Percentiles rank a stretch among this genome's conserved stretches.
phyloP scores from a whole-genome alignment of 2,797 vertebrate genomes.

The Chiloscyllium punctatum region DNA sequence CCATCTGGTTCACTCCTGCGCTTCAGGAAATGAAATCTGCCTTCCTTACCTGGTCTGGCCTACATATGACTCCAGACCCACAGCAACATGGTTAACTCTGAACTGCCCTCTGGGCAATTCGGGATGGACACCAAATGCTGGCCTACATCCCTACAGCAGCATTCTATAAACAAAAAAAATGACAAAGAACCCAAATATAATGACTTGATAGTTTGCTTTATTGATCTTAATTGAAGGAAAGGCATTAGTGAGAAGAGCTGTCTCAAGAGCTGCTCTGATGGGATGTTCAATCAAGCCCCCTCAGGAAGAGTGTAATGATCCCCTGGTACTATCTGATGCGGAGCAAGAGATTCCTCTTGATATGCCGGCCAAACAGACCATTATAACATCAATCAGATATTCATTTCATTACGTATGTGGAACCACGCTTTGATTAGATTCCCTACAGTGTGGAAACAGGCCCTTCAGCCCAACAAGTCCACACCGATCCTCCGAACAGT shows the following conservation, averaged over 20 bases:
- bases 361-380: not conserved
- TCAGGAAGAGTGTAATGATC: not conserved
- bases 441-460: no score
- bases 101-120: no score
- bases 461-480: no score
- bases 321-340: not conserved
- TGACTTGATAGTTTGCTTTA: not conserved
- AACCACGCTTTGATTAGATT: not conserved
- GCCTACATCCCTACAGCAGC: not conserved
- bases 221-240: not conserved
- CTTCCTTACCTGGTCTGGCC: no score
- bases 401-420: not conserved
- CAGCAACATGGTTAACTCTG: no score
- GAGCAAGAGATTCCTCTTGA: not conserved
- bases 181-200: not conserved
- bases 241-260: not conserved
- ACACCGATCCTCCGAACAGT: no score
- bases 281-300: no score
- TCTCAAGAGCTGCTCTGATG: not conserved
- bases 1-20: no score
- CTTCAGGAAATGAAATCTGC: no score
- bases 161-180: not conserved
- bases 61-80: no score
- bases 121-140: no score
- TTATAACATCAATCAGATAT: not conserved